Evolutionary conservation across 30 jellyfish, hydroid and myxozoan species (phyloP), one percentile per base, ranked within the genome.

Genomic region (Catostylus mosaicus): DNA sequence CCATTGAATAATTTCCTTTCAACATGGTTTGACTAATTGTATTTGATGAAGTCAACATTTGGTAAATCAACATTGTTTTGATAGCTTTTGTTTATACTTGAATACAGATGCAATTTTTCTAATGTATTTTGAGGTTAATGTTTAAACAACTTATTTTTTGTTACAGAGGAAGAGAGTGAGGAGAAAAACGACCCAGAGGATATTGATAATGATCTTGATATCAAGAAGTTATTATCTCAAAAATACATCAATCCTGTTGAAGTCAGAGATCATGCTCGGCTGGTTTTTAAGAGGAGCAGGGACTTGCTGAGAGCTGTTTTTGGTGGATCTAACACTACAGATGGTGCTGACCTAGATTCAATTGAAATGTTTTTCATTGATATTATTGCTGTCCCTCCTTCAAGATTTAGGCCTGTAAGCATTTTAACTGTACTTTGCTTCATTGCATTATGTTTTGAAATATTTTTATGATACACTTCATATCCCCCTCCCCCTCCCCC

Each of bases 391-490:
- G 99, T 95, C 11, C 93, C 98, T 22, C 99, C 99, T 24, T 81
- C 97, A 2, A 81, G 97, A 70, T 95, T 95, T 86, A 63, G 99
- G 51, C 99, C 99, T 47, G 99, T 95, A 82, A 3, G 97, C 75
- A 36, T 38, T 20, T 40, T 40, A 5, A 40, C 14, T 5, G 7
- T 40, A 5, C 11, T 40, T 5, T 40, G 54, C 54, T n/a, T n/a
- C n/a, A n/a, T n/a, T n/a, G n/a, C n/a, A n/a, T n/a, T n/a, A n/a
- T n/a, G n/a, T n/a, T n/a, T n/a, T n/a, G n/a, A n/a, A n/a, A n/a
- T n/a, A n/a, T n/a, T n/a, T n/a, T n/a, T n/a, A n/a, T n/a, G n/a
- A n/a, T n/a, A n/a, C n/a, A n/a, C n/a, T n/a, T n/a, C n/a, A n/a
- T n/a, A n/a, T n/a, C n/a, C n/a, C n/a, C n/a, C n/a, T n/a, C n/a